These are phyloP conservation scores for Nycticebus coucang DNA, from an alignment of 2,113 vertebrate species.

Conservation along the genomic window DNA sequence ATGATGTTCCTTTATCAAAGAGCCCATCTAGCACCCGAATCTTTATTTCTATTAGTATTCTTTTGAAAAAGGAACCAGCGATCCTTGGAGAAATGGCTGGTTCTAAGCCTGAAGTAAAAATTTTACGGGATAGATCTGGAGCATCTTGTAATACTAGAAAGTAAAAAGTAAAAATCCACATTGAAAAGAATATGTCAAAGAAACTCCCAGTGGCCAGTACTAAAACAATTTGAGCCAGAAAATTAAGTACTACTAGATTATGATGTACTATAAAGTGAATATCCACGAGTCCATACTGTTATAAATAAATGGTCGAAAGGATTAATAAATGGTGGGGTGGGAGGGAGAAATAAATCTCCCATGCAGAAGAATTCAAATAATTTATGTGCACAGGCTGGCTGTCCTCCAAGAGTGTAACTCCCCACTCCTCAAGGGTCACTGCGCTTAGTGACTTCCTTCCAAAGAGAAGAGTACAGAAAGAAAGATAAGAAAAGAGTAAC, in stretches of 20 bases:
- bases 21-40: background rate
- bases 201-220: background rate
- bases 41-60: background rate
- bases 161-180: conserved; percentile 4
- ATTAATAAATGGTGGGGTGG: background rate
- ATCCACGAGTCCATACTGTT: background rate
- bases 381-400: background rate
- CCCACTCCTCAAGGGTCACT: background rate
- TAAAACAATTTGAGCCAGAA: background rate
- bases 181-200: background rate
- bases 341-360: background rate
- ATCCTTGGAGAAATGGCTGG: background rate
- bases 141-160: background rate
- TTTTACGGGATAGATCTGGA: background rate
- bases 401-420: background rate
- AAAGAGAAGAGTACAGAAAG: background rate
- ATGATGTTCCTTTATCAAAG: background rate
- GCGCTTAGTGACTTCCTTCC: background rate
- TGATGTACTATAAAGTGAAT: conserved; percentile 25
- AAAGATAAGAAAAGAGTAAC: background rate
- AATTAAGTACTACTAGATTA: background rate
- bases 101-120: background rate
- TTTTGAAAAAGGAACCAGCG: background rate
- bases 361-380: conserved; percentile 6
- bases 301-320: conserved; percentile 8